Evolutionary conservation across 2,113 vertebrate species (phyloP).

Genomic region (Vulpes lagopus): DNA sequence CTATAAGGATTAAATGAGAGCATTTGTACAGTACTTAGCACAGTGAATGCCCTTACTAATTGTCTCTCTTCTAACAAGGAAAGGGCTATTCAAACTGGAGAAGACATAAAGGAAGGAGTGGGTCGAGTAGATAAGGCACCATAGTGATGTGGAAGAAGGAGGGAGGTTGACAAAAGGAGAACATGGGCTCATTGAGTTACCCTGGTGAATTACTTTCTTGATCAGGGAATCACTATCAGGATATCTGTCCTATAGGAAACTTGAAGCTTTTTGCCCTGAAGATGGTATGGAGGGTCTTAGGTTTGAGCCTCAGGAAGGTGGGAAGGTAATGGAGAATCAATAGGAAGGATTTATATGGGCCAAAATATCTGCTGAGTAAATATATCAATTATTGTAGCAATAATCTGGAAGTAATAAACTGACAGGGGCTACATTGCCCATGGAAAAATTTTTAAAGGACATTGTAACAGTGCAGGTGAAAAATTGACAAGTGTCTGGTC

Average conservation of each 20-base stretch:
- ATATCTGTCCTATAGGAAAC: neutral
- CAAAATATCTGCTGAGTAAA: neutral
- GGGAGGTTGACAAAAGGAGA: neutral
- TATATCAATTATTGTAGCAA: neutral
- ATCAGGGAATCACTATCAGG: neutral
- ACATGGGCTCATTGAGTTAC: neutral
- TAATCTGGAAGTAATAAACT: neutral
- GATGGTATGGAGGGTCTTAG: neutral
- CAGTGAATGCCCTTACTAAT: neutral
- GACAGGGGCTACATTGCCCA: neutral
- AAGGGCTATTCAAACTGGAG: neutral
- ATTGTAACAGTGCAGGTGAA: neutral
- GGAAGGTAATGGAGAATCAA: neutral
- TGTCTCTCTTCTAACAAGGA: neutral
- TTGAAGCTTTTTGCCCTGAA: neutral
- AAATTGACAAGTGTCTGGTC: neutral
- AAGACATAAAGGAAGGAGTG: conserved; percentile 15
- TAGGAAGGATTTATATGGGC: neutral
- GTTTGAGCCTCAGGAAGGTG: neutral
- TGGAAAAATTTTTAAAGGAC: neutral
- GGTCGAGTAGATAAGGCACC: neutral
- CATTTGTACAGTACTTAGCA: neutral
- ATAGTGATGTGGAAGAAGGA: neutral
- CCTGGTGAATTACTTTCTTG: neutral
- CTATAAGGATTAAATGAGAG: neutral